Evolutionary conservation across 2,113 vertebrate genomes (phyloP).

Genomic region (Zapornia atra): DNA sequence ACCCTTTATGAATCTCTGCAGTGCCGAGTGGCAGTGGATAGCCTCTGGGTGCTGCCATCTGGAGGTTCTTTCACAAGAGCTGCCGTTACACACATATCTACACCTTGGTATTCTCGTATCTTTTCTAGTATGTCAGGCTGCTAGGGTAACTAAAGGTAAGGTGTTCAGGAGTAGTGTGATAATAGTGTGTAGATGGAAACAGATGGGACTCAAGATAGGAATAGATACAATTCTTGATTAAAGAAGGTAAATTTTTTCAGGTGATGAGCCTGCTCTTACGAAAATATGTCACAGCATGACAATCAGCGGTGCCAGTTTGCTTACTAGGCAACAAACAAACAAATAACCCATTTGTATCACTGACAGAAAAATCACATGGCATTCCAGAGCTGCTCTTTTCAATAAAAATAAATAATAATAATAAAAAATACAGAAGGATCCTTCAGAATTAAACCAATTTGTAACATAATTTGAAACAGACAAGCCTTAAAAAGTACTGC

Average conservation of each 20-base stretch:
- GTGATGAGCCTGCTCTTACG: neutral
- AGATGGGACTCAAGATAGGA: neutral
- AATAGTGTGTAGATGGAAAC: neutral
- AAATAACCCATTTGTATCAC: neutral
- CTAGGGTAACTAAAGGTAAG: neutral
- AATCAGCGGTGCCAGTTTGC: neutral
- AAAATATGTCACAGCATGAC: neutral
- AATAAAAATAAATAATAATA: neutral
- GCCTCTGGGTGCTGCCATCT: neutral
- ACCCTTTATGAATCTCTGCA: neutral
- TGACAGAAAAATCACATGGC: neutral
- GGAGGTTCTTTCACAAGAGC: neutral
- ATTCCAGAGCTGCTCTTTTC: neutral
- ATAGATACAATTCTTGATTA: neutral
- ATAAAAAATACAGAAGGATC: neutral
- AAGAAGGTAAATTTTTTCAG: neutral
- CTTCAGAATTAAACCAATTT: neutral
- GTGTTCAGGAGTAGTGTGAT: neutral
- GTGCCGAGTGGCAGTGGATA: no score
- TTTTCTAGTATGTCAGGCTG: neutral
- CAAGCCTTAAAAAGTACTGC: neutral
- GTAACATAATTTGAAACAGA: neutral
- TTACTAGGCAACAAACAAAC: neutral
- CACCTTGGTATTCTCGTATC: neutral
- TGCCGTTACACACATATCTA: rapidly evolving